A percentile compares a stretch with the other conserved stretches of the same genome.
Evolutionary conservation across 2,113 vertebrate genomes (phyloP).

Genomic region (Poeciliopsis retropinna): DNA sequence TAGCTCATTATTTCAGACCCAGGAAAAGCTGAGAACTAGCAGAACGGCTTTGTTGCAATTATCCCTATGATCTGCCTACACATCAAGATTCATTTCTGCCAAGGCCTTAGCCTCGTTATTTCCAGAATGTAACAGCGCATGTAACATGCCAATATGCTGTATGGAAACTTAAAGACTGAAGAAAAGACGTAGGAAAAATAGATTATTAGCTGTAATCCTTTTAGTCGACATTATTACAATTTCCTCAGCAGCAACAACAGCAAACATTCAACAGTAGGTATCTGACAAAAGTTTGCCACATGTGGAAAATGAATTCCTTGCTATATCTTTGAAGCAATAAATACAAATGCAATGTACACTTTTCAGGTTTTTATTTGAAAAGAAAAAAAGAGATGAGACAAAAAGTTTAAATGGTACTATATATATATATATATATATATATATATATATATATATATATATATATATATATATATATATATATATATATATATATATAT

Average conservation of each 20-base stretch:
- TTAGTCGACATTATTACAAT: not conserved
- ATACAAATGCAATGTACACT: too few species aligned
- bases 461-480: too few species aligned
- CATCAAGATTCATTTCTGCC: conserved; percentile 6
- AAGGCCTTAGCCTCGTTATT: not conserved
- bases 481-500: too few species aligned
- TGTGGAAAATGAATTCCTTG: not conserved
- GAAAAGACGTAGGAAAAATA: not conserved
- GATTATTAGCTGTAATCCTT: not conserved
- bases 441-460: too few species aligned
- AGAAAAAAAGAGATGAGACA: too few species aligned
- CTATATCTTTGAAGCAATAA: not conserved
- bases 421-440: not conserved
- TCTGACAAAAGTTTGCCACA: too few species aligned
- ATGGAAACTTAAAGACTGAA: too few species aligned
- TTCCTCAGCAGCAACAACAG: not conserved
- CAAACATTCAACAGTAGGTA: too few species aligned
- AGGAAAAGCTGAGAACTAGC: conserved; percentile 34
- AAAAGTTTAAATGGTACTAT: not conserved
- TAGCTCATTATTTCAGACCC: conserved; percentile 50
- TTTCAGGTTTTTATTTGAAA: too few species aligned
- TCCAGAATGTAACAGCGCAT: conserved; percentile 14
- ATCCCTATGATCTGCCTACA: conserved; percentile 17
- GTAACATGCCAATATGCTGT: not conserved
- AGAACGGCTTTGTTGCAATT: conserved; percentile 31